phyloP scores from a whole-genome alignment of 2,113 vertebrate genomes.

The Geococcyx californianus region DNA sequence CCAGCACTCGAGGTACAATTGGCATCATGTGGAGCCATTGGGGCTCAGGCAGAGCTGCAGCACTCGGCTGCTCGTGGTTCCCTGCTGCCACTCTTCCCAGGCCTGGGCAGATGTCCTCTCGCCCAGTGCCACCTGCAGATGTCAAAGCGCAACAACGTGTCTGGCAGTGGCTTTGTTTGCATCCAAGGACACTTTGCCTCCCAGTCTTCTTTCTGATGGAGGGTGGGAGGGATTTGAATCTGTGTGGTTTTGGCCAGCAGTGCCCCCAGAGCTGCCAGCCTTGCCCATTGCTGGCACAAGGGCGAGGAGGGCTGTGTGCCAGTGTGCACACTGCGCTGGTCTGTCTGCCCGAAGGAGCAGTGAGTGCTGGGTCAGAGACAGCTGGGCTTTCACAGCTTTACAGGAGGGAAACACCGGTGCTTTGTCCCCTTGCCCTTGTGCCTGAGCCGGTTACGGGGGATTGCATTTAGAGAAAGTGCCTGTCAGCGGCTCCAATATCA shows the following conservation, averaged over 20 bases:
- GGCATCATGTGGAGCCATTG: neutral
- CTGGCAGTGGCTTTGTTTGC: rapidly evolving
- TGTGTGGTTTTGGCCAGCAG: rapidly evolving
- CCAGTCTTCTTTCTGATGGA: rapidly evolving
- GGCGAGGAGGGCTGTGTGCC: rapidly evolving
- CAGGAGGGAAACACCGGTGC: rapidly evolving
- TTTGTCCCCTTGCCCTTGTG: neutral
- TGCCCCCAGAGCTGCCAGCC: neutral
- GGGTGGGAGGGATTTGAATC: neutral
- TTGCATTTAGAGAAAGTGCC: neutral
- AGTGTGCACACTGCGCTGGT: rapidly evolving
- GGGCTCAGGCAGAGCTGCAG: rapidly evolving
- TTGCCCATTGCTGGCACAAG: rapidly evolving
- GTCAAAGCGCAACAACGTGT: rapidly evolving
- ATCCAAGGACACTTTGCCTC: rapidly evolving
- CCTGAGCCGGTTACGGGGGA: neutral
- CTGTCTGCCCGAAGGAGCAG: rapidly evolving
- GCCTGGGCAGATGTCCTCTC: rapidly evolving
- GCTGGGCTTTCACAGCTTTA: rapidly evolving
- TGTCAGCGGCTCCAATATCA: neutral
- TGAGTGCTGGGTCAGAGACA: neutral
- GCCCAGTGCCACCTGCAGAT: neutral
- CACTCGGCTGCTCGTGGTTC: rapidly evolving
- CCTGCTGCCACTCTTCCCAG: neutral
- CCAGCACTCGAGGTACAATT: no score